A percentile compares a stretch with the other conserved stretches of the same genome.
Conservation (phyloP, 2,113 vertebrate species). For the Heptranchias perlo region DNA sequence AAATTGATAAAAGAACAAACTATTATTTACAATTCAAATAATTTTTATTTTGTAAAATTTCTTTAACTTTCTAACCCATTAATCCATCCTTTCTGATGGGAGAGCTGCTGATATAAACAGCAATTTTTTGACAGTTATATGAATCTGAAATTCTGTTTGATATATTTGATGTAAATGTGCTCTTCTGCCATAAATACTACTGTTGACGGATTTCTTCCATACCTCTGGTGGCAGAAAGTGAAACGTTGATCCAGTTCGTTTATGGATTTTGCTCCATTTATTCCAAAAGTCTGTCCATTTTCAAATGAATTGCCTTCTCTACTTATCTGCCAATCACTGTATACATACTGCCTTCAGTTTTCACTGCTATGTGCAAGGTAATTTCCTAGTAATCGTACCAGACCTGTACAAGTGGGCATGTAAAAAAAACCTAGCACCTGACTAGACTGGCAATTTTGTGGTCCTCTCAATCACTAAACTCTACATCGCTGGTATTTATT, state of each 20-base stretch:
- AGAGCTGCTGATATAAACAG: neutral
- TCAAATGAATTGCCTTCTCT: too few species aligned
- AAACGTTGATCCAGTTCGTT: neutral
- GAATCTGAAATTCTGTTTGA: neutral
- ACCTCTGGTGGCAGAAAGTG: neutral
- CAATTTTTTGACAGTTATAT: neutral
- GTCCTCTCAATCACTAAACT: neutral
- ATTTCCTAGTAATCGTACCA: conserved; percentile 13
- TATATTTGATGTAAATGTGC: neutral
- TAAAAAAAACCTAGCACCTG: neutral
- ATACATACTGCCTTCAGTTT: neutral
- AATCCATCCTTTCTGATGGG: neutral
- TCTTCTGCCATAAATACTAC: neutral
- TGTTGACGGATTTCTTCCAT: neutral
- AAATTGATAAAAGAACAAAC: neutral
- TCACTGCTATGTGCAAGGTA: neutral
- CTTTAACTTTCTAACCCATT: neutral
- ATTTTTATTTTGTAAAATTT: neutral
- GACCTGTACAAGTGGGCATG: neutral
- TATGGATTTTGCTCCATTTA: conserved; percentile 11
- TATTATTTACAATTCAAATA: neutral
- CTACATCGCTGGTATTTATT: neutral
- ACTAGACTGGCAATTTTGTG: neutral
- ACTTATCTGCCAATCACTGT: neutral
- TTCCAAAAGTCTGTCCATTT: neutral